Conservation (phyloP, 2,113 vertebrate species). For the Strix aluco region DNA sequence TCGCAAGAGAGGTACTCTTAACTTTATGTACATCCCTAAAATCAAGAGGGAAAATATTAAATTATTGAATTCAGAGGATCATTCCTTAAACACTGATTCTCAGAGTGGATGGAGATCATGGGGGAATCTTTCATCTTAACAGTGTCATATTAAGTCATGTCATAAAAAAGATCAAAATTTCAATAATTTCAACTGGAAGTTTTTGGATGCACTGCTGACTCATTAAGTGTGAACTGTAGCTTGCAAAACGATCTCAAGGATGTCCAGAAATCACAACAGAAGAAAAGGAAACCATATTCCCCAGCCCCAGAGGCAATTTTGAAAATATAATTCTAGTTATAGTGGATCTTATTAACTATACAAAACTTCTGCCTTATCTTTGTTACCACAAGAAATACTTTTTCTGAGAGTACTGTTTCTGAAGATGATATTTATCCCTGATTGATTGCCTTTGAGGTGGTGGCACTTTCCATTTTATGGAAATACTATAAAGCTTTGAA, state of each 20-base stretch:
- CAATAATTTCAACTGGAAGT: background rate
- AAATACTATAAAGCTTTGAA: background rate
- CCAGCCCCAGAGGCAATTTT: constrained; percentile 34
- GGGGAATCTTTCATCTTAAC: background rate
- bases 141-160: background rate
- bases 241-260: background rate
- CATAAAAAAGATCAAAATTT: background rate
- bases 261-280: background rate
- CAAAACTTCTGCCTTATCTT: constrained; percentile 10
- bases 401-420: background rate
- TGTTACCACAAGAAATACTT: constrained; percentile 1
- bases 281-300: background rate
- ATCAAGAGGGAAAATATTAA: constrained; percentile 25
- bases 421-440: background rate
- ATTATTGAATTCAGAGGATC: background rate
- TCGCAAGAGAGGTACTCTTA: background rate
- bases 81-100: constrained; percentile 10
- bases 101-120: background rate
- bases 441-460: background rate
- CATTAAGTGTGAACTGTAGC: background rate
- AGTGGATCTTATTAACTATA: background rate
- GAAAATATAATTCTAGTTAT: constrained; percentile 13
- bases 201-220: background rate
- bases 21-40: background rate
- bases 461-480: background rate